Evolutionary conservation across 1,140 invertebrate genomes (phyloP).

Genomic region (Aphaenogaster ashmeadi): DNA sequence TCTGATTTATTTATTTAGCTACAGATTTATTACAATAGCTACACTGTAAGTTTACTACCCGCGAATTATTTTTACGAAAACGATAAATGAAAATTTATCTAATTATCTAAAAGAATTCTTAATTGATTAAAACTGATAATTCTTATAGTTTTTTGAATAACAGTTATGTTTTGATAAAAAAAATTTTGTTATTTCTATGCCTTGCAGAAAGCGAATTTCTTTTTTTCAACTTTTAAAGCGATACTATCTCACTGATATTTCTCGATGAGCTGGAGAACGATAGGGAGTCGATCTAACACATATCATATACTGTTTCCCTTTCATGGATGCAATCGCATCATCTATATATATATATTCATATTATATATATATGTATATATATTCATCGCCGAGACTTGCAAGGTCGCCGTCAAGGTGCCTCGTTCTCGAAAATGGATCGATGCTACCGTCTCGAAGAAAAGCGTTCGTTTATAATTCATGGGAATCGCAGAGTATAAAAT

Average conservation of each 20-base stretch:
- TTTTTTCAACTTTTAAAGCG: background rate
- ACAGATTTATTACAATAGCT: background rate
- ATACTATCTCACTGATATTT: background rate
- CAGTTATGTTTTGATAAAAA: background rate
- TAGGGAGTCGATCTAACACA: background rate
- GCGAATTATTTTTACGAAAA: background rate
- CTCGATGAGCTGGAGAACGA: conserved; percentile 15
- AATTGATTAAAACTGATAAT: background rate
- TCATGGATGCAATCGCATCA: conserved; percentile 56
- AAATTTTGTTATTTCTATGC: background rate
- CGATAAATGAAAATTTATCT: background rate
- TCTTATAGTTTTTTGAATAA: background rate
- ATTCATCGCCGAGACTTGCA: conserved; percentile 32
- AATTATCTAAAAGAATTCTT: background rate
- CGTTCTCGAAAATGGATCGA: conserved; percentile 62
- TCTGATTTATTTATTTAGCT: background rate
- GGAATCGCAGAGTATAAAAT: conserved; percentile 7
- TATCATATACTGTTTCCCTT: conserved; percentile 45
- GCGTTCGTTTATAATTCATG: conserved; percentile 51
- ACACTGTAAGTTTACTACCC: background rate
- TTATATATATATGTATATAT: conserved; percentile 21
- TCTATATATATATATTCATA: conserved; percentile 16
- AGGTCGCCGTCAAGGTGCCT: conserved; percentile 56
- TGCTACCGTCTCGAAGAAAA: conserved; percentile 56
- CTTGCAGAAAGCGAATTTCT: background rate